Evolutionary conservation across 2,888 invertebrate genomes (phyloP).

Genomic region (Schizotus pectinicornis): DNA sequence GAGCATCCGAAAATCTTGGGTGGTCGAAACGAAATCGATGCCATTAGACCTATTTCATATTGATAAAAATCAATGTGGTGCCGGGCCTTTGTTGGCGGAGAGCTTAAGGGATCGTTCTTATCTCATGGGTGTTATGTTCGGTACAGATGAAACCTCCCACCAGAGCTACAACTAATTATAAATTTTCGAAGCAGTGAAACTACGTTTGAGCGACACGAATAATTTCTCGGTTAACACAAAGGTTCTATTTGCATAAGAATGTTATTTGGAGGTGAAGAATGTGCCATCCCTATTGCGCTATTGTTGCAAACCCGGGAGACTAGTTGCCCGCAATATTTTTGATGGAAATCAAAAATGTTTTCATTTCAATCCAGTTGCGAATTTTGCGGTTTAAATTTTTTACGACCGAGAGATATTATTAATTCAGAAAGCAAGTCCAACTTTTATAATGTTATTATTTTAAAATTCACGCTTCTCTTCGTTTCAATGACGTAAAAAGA

Average conservation of each 20-base stretch:
- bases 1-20: background rate
- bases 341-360: conserved; percentile 10
- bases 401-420: conserved; percentile 5
- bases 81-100: no score
- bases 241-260: conserved; percentile 9
- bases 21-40: background rate
- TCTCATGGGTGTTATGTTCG: no score
- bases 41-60: background rate
- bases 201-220: conserved; percentile 3
- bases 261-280: conserved; percentile 4
- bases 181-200: background rate
- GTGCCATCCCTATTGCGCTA: background rate
- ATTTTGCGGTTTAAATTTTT: conserved; percentile 19
- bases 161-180: no score
- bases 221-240: conserved; percentile 6
- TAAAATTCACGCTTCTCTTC: conserved; percentile 18
- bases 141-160: no score
- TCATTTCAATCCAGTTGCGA: conserved; percentile 14
- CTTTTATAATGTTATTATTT: conserved; percentile 23
- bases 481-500: conserved; percentile 11
- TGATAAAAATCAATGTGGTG: no score
- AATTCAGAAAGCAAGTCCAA: conserved; percentile 16
- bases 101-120: no score
- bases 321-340: conserved; percentile 7
- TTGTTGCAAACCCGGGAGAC: background rate